Conservation (phyloP, 92 coral and sea anemone species). For the Ricordea florida region DNA sequence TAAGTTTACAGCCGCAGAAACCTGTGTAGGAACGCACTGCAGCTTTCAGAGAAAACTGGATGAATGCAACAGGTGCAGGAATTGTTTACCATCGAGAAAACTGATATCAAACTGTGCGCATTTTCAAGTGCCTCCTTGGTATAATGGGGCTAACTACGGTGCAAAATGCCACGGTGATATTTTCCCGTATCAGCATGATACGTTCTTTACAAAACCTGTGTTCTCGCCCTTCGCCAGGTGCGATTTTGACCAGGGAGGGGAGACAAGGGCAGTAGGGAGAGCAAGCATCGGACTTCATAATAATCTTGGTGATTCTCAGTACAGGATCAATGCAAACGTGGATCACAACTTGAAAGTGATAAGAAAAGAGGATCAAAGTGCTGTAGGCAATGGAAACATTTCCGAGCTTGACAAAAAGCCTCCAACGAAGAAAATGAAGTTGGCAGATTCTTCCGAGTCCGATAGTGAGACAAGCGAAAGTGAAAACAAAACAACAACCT, state of each 20-base stretch:
- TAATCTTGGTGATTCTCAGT: background rate
- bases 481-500: background rate
- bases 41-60: background rate
- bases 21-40: background rate
- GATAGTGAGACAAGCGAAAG: background rate
- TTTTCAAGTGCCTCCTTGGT: background rate
- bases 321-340: background rate
- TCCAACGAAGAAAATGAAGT: conserved; percentile 6
- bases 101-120: background rate
- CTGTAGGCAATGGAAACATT: background rate
- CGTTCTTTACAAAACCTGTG: background rate
- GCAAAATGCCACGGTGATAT: background rate
- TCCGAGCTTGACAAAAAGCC: background rate
- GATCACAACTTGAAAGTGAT: background rate
- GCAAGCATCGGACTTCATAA: background rate
- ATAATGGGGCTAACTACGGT: background rate
- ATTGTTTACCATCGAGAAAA: background rate
- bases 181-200: background rate
- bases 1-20: background rate
- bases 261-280: background rate
- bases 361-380: background rate
- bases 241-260: background rate
- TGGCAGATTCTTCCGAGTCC: background rate
- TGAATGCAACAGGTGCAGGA: background rate
- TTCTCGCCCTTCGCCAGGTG: background rate